Base-by-base conservation (phyloP, 2,113 vertebrate species). In the Corydoras sp. region DNA sequence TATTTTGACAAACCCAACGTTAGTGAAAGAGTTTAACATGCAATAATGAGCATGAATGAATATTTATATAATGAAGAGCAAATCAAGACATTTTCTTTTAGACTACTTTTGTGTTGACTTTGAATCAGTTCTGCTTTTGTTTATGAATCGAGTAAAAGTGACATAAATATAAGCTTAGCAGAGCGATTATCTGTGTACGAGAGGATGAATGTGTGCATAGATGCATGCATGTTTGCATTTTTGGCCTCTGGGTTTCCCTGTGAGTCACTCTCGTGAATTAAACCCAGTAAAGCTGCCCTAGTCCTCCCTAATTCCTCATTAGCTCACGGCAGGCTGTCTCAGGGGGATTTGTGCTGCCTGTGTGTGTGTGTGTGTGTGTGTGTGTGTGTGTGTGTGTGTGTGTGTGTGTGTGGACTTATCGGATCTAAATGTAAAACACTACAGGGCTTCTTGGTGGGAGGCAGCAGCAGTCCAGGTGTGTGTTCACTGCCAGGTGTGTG, bases 261-360 rank as follows among this genome's bases (percentile, higher is more conserved):
- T 84, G 81, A 88, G 85, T 88, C 83, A 85, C 74, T 81, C 80
- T 74, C 68, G 76, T 71, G 78, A 83, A 69, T 83, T 85, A 83
- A 86, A 83, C 66, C 79, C 69, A 80, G 78, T 84, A 85, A 88
- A 84, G 85, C 83, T 84, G 80, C 77, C 69, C 76, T 77, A 85
- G 82, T 83, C 84, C 83, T 80, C 80, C 82, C 81, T 88, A 87
- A 90, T 87, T 86, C 85, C 83, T 85, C 82, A 71, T 89, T 84
- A 87, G 82, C 82, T 87, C 85, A 86, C 71, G 69, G 81, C 59
- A 83, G 85, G 83, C 83, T 79, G 82, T 86, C 84, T 81, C 82
- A 72, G 81, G 85, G 60, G 81, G 82, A 83, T 76, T 84, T 84
- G 78, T 74, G 67, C 75, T 79, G 78, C 84, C 83, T 85, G 77